Base-by-base conservation (phyloP, 2,888 invertebrate species). In the Meganola albula region DNA sequence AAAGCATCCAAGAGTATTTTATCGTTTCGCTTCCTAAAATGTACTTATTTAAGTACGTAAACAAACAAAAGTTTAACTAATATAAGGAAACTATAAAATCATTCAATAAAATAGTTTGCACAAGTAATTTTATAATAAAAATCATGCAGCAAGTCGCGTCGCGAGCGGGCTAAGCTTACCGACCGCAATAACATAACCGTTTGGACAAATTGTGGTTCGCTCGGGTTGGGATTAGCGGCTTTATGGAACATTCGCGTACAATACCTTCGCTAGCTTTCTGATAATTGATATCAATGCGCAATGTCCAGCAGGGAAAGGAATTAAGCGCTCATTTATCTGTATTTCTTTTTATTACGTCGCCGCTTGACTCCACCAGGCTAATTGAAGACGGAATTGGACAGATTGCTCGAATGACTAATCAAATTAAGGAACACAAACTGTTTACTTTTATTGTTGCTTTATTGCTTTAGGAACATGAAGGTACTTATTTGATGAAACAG, bases 141-240 rank as follows among this genome's bases (percentile, higher is more conserved):
- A 76, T 80, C 77, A 72, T 70, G 66, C 70, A 49, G 63, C 57
- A 53, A 59, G 63, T 54, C 50, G 52, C 57, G 54, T 58, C 61
- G 53, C 50, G 53, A 53, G 58, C 53, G n/a, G 16, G 45, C 32
- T 61, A 53, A 63, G 76, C 76, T 79, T 79, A 73, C 72, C 57
- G 67, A 69, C 79, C 77, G 80, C 79, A 80, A 78, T 84, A 83
- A 84, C 83, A 84, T 84, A 84, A 83, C 83, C 79, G 76, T 84
- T 84, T 74, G 70, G 72, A 80, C 82, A 82, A 83, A 84, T 83
- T 80, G 83, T 80, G 63, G 75, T 68, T 64, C 70, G 73, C 67
- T 63, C 58, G 67, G 67, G 60, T 56, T 62, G 56, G 79, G 80
- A 83, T 84, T 83, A 84, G 80, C 73, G 72, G 74, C 74, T 82